These are phyloP conservation scores for Ophioderma brevispina DNA, from an alignment of 35 echinoderm and acorn worm species.

Conservation along the genomic window DNA sequence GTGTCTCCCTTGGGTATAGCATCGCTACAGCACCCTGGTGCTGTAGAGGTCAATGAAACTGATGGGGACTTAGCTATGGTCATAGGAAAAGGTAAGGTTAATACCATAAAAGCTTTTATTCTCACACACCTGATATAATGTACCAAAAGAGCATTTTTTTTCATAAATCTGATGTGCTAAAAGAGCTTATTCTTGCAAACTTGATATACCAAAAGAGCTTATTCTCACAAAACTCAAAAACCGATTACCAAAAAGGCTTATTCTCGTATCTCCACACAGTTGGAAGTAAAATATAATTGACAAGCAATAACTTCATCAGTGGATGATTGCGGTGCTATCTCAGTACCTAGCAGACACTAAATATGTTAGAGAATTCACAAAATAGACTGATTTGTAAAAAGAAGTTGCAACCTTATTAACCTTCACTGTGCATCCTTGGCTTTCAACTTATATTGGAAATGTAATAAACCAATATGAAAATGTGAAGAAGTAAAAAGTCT, in stretches of 20 bases:
- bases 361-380: no score
- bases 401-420: no score
- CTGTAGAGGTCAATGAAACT: slow-evolving; percentile 56
- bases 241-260: neutral
- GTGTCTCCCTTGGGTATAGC: slow-evolving; percentile 76
- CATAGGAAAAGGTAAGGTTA: slow-evolving; percentile 74
- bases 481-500: no score
- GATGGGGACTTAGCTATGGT: slow-evolving; percentile 66
- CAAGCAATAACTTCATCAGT: no score
- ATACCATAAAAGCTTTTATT: neutral
- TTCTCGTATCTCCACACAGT: neutral
- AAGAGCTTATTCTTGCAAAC: neutral
- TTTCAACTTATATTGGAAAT: no score
- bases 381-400: no score
- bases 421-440: no score
- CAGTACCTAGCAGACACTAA: no score
- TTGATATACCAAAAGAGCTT: neutral
- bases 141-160: neutral
- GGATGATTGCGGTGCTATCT: no score
- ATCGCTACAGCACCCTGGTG: slow-evolving; percentile 64
- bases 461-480: no score
- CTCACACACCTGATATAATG: neutral
- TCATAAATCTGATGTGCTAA: neutral
- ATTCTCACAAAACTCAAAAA: neutral
- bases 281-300: no score